Base-by-base conservation (phyloP, 1,140 invertebrate genomes). In the Eumeta japonica region DNA sequence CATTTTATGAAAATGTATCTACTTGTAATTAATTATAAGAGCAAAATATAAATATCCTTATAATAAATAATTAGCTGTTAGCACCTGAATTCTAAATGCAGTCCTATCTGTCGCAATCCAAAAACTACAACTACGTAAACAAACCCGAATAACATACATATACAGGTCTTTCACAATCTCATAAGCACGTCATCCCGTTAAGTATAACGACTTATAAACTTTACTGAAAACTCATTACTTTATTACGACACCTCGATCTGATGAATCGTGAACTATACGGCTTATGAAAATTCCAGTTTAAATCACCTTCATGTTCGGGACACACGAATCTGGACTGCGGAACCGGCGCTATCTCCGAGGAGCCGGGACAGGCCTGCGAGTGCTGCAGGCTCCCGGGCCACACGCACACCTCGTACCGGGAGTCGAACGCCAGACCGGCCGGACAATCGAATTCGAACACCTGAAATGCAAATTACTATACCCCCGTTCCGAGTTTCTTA, bases 381-480 rank as follows among this genome's bases (percentile, higher is more conserved):
- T 85, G 71, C 0, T 86, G 78, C 16, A 87, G 52, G 16, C 83
- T 85, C 46, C 84, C 84, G 9, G 89, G 88, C 88, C 88, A 90
- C 7, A 88, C 87, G 51, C 89, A 92, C 28, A 90, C 86, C 60
- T 89, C 87, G 40, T 83, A 86, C 12, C 78, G 67, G 37, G 88
- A 84, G 55, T 91, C 88, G 55, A 90, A 91, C 1, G 86, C 85
- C 11, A 90, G 60, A n/a, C 88, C 89, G 39, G 81, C 78, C 0
- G 88, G 88, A 68, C 89, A 91, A 52, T 88, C 86, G 53, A 89
- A 91, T 58, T 90, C 86, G 53, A 90, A 90, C 1, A 89, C 85
- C 70, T 74, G 27, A 10, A 20, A 7, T n/a, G 5, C 5, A 24
- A 24, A 24, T 7, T 7, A 24, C 7, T n/a, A n/a, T 7, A 24